Conservation (phyloP, 2,888 invertebrate species). For the Tachina fera region DNA sequence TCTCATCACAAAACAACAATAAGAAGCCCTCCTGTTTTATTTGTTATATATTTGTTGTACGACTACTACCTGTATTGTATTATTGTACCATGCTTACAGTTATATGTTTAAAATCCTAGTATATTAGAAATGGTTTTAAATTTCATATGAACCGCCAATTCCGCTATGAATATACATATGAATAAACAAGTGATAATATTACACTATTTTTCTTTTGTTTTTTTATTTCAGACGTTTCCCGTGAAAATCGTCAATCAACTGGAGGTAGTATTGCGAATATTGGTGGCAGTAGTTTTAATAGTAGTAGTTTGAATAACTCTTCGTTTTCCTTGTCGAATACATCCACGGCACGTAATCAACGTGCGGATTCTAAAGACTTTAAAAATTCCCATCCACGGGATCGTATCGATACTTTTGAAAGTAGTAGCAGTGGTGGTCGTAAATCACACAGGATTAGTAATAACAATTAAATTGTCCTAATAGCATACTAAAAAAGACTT, state of each 20-base stretch:
- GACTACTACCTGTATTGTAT: no score
- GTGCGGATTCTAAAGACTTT: constrained; percentile 65
- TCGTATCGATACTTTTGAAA: constrained; percentile 77
- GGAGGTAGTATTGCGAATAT: constrained; percentile 74
- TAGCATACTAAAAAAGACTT: constrained; percentile 52
- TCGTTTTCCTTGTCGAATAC: constrained; percentile 69
- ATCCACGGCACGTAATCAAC: constrained; percentile 67
- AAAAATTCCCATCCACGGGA: constrained; percentile 74
- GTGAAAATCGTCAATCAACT: constrained; percentile 78
- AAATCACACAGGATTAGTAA: constrained; percentile 80
- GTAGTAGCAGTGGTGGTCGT: constrained; percentile 77
- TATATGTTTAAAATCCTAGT: no score
- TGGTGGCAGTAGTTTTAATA: constrained; percentile 74
- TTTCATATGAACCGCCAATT: no score
- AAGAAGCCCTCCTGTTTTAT: no score
- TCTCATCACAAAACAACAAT: no score
- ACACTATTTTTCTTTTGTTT: background rate
- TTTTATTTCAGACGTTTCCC: constrained; percentile 74
- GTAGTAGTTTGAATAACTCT: constrained; percentile 73
- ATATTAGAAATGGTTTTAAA: no score
- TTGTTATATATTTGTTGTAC: no score
- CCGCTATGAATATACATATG: background rate
- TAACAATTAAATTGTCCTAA: constrained; percentile 72
- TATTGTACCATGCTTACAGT: no score
- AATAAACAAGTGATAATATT: background rate